Percentiles rank a stretch among this genome's conserved stretches.
These are phyloP conservation scores for Nerophis ophidion DNA, from an alignment of 2,113 vertebrate species.

Conservation along the genomic window DNA sequence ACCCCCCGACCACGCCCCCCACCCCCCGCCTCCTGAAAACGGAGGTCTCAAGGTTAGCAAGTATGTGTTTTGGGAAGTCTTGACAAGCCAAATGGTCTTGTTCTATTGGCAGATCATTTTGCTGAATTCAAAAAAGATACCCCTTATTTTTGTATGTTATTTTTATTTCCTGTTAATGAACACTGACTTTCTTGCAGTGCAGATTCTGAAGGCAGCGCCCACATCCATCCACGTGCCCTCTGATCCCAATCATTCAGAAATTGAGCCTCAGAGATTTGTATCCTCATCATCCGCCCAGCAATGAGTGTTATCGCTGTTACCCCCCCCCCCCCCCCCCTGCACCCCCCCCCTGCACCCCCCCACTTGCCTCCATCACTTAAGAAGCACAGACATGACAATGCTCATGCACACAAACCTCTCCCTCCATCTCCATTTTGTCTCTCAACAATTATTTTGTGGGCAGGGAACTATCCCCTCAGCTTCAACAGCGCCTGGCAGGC, in stretches of 20 bases:
- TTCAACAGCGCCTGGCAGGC: conserved; percentile 37
- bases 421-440: conserved; percentile 8
- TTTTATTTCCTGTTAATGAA: too few species aligned
- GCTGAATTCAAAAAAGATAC: too few species aligned
- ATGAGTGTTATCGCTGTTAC: conserved; percentile 38
- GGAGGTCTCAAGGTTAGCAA: too few species aligned
- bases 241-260: conserved; percentile 74
- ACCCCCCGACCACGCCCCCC: too few species aligned
- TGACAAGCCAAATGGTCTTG: too few species aligned
- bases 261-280: conserved; percentile 46
- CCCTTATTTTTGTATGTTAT: too few species aligned
- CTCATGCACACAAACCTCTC: conserved; percentile 8
- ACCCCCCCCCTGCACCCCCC: too few species aligned
- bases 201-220: conserved; percentile 16
- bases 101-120: too few species aligned
- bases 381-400: conserved; percentile 38
- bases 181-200: too few species aligned
- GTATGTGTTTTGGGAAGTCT: too few species aligned
- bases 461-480: conserved; percentile 47
- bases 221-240: conserved; percentile 56
- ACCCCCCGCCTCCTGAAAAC: too few species aligned
- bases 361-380: conserved; percentile 1
- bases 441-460: conserved; percentile 20
- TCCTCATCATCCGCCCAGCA: conserved; percentile 40
- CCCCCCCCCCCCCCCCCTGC: conserved; percentile 5